A percentile compares a stretch with the other conserved stretches of the same genome.
Evolutionary conservation across 2,888 invertebrate genomes (phyloP).

Genomic region (Drosophila meridiana): DNA sequence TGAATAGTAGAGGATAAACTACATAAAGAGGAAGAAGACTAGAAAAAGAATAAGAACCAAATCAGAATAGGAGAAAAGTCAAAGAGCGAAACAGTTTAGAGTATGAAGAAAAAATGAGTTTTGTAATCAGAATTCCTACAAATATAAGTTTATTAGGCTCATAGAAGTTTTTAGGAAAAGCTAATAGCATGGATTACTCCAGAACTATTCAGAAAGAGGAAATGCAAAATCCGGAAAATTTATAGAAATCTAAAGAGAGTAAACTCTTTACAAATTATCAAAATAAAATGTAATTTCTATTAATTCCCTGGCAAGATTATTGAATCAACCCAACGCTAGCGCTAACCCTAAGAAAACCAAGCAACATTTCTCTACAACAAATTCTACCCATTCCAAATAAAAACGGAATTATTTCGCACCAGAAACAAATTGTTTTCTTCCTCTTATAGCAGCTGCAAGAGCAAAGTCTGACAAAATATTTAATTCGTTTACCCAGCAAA

Average conservation of each 20-base stretch:
- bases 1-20: no score
- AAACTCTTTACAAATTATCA: background rate
- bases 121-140: no score
- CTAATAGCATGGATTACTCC: no score
- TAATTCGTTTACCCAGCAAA: slow-evolving; percentile 8
- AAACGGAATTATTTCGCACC: slow-evolving; percentile 1
- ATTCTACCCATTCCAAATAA: background rate
- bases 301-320: background rate
- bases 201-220: no score
- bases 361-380: background rate
- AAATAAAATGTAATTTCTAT: background rate
- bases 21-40: no score
- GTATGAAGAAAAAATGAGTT: no score
- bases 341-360: background rate
- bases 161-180: no score
- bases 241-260: no score
- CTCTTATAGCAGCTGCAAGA: background rate
- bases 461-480: slow-evolving; percentile 8
- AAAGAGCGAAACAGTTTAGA: no score
- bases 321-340: background rate
- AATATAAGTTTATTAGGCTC: no score
- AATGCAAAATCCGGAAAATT: background rate
- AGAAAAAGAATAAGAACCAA: no score
- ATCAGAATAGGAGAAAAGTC: no score
- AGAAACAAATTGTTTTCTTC: slow-evolving; percentile 5